These are phyloP conservation scores for Ichneumon xanthorius DNA, from an alignment of 2,888 invertebrate species.

Conservation along the genomic window DNA sequence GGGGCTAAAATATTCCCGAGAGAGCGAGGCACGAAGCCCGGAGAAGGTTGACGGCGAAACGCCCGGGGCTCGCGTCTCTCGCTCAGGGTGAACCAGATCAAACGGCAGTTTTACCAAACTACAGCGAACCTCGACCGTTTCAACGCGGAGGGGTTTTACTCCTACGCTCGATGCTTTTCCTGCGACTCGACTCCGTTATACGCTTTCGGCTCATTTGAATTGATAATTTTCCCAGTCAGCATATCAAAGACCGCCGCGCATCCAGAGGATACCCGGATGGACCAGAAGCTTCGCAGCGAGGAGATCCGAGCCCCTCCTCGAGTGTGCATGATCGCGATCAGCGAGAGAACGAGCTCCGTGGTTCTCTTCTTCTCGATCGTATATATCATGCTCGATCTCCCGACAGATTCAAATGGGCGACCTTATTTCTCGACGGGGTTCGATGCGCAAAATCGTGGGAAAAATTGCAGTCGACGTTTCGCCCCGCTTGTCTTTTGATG, in stretches of 20 bases:
- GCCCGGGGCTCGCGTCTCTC: slow-evolving; percentile 60
- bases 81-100: slow-evolving; percentile 80
- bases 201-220: slow-evolving; percentile 82
- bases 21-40: slow-evolving; percentile 29
- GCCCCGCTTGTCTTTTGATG: slow-evolving; percentile 2
- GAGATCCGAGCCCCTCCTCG: slow-evolving; percentile 32
- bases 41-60: slow-evolving; percentile 64
- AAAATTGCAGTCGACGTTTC: slow-evolving; percentile 52
- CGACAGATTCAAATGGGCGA: slow-evolving; percentile 78
- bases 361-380: slow-evolving; percentile 1
- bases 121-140: slow-evolving; percentile 69
- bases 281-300: slow-evolving; percentile 35
- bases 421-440: slow-evolving; percentile 65
- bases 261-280: slow-evolving; percentile 28
- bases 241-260: slow-evolving; percentile 82
- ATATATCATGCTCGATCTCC: slow-evolving; percentile 37
- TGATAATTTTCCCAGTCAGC: slow-evolving; percentile 84
- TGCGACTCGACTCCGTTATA: slow-evolving; percentile 22
- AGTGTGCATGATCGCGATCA: slow-evolving; percentile 38
- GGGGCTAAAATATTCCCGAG: slow-evolving; percentile 31
- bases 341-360: slow-evolving; percentile 37
- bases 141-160: slow-evolving; percentile 50
- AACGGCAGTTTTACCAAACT: slow-evolving; percentile 84
- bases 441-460: slow-evolving; percentile 75
- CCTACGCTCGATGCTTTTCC: slow-evolving; percentile 32